phyloP scores from a whole-genome alignment of 2,113 vertebrate genomes.

The Sprattus sprattus region DNA sequence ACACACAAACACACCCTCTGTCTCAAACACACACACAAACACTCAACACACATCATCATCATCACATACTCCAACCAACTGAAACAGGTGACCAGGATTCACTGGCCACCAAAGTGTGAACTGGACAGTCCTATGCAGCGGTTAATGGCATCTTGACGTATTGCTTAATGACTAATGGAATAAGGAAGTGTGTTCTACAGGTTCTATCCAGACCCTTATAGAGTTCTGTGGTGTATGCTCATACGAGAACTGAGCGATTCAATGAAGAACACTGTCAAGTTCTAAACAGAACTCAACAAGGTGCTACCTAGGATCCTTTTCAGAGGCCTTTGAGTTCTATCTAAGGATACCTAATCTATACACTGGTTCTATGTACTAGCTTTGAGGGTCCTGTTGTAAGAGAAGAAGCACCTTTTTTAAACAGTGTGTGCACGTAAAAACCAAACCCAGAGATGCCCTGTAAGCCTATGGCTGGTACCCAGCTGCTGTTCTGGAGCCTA shows the following conservation, averaged over 20 bases:
- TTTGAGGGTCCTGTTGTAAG: not conserved
- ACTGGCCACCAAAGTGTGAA: not conserved
- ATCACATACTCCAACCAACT: not conserved
- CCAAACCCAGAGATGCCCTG: not conserved
- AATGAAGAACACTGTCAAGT: not conserved
- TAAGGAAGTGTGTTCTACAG: not conserved
- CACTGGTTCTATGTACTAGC: not conserved
- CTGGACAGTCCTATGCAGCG: not conserved
- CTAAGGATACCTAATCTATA: not conserved
- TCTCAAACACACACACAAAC: not conserved
- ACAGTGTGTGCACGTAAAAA: not conserved
- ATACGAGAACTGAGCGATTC: not conserved
- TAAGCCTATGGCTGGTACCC: conserved; percentile 54
- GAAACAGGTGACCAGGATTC: not conserved
- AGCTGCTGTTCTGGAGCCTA: conserved; percentile 53
- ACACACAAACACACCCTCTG: not conserved
- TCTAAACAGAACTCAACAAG: not conserved
- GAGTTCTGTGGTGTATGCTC: not conserved
- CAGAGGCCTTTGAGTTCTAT: not conserved
- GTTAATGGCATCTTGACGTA: not conserved
- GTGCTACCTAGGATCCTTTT: not conserved
- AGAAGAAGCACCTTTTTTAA: not conserved
- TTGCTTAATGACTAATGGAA: not conserved
- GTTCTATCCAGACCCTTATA: not conserved
- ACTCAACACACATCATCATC: not conserved